These are phyloP conservation scores for Mythimna vitellina DNA, from an alignment of 2,888 invertebrate genomes.

Conservation along the genomic window DNA sequence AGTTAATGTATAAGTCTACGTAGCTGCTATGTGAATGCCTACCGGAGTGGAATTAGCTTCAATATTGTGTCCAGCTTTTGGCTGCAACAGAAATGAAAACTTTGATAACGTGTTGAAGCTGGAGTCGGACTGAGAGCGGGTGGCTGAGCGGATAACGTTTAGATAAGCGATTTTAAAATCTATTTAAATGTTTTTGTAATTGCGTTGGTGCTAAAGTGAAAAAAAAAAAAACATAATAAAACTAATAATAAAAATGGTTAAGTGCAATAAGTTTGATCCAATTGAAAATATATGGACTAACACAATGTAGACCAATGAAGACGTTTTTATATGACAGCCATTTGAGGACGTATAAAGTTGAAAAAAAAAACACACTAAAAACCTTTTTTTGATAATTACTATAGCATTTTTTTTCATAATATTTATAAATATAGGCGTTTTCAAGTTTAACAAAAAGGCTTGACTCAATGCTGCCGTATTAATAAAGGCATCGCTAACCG, in stretches of 20 bases:
- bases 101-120: slow-evolving; percentile 54
- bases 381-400: not conserved
- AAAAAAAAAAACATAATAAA: not conserved
- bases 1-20: slow-evolving; percentile 72
- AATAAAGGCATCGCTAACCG: slow-evolving; percentile 9
- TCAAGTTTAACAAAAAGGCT: not conserved
- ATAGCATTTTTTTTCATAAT: not conserved
- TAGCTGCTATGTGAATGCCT: slow-evolving; percentile 79
- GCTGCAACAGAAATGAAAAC: slow-evolving; percentile 89
- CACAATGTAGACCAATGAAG: not conserved
- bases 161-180: not conserved
- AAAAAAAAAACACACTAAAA: too few species aligned
- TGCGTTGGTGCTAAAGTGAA: not conserved
- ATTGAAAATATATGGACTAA: not conserved
- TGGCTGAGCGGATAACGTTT: not conserved
- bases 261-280: not conserved
- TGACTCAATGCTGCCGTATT: not conserved
- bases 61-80: slow-evolving; percentile 97
- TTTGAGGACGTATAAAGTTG: not conserved
- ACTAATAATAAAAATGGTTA: not conserved
- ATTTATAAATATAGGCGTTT: not conserved
- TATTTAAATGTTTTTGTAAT: not conserved
- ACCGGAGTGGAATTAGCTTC: slow-evolving; percentile 77
- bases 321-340: not conserved
- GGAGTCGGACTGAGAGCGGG: slow-evolving; percentile 27